Base-by-base conservation (phyloP, 2,113 vertebrate species). In the Felis catus region DNA sequence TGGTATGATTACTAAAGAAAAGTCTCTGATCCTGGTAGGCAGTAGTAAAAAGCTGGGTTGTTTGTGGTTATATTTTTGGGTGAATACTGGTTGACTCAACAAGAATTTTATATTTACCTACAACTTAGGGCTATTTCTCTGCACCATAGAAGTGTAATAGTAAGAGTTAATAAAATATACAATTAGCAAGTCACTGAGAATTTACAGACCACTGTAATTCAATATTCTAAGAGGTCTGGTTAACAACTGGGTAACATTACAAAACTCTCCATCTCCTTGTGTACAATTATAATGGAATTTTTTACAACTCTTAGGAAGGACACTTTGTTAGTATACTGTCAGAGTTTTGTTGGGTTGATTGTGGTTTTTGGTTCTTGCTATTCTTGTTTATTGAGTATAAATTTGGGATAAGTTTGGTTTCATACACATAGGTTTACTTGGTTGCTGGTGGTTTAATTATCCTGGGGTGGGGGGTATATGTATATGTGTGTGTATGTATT, bases 111-210 rank as follows among this genome's bases (percentile, higher is more conserved):
- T 70, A 95, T 96, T 91, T 41, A 48, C 8, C 21, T 90, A 19
- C 65, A 93, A 78, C 21, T 51, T 84, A 45, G 25, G 9, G 41
- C 63, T 81, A 21, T 45, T 81, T 76, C 36, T 84, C 39, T 94
- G 1, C 51, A 94, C 33, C 70, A 45, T 51, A 27, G n/a, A 85
- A 92, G 13, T 45, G 1, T 78, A 55, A 13, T 68, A 68, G 85
- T 92, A 94, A 53, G 23, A 6, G 12, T 87, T 86, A 87, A 70
- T 82, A 88, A 94, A 85, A 61, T 70, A 58, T 71, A 89, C 91
- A 94, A 81, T 58, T 76, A 89, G 7, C 12, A 74, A 65, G 13
- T 95, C 71, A 73, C 16, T 95, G 48, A 91, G 83, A 93, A 71
- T 88, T 84, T 93, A 78, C 27, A 55, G 13, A 80, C 51, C 13